Percentiles rank a stretch among this genome's conserved stretches.
phyloP scores from a whole-genome alignment of 1,140 invertebrate species.

The Halictus rubicundus region DNA sequence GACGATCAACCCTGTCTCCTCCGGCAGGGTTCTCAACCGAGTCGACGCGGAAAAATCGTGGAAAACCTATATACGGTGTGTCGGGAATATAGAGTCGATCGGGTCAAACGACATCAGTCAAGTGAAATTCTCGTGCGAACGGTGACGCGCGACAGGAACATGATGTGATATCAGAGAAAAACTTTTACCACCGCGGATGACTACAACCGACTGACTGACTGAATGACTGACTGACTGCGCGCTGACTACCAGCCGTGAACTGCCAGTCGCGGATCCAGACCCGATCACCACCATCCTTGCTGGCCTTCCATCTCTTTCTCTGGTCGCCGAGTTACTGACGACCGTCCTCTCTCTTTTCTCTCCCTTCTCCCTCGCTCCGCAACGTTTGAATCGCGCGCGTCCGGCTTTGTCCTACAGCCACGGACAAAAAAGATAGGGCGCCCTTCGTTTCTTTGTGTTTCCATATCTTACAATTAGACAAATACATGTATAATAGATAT shows the following conservation, averaged over 20 bases:
- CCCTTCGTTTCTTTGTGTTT: too few relatives aligned
- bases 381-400: not conserved
- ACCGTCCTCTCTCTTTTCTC: constrained; percentile 50
- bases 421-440: not conserved
- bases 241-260: constrained; percentile 58
- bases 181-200: constrained; percentile 34
- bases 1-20: constrained; percentile 20
- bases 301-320: constrained; percentile 62
- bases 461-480: too few relatives aligned
- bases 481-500: too few relatives aligned
- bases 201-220: constrained; percentile 45
- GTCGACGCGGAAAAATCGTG: not conserved
- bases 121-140: constrained; percentile 17
- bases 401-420: constrained; percentile 26
- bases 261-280: constrained; percentile 58
- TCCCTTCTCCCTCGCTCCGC: constrained; percentile 18
- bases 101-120: too few relatives aligned
- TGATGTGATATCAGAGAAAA: constrained; percentile 31
- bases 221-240: constrained; percentile 57
- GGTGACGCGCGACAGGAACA: constrained; percentile 37
- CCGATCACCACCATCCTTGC: constrained; percentile 61
- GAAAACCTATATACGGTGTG: not conserved
- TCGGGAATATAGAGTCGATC: too few relatives aligned
- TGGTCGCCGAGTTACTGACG: constrained; percentile 32
- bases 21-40: not conserved